Evolutionary conservation across 2,113 vertebrate genomes (phyloP).

Genomic region (Dolichotis patagonum): DNA sequence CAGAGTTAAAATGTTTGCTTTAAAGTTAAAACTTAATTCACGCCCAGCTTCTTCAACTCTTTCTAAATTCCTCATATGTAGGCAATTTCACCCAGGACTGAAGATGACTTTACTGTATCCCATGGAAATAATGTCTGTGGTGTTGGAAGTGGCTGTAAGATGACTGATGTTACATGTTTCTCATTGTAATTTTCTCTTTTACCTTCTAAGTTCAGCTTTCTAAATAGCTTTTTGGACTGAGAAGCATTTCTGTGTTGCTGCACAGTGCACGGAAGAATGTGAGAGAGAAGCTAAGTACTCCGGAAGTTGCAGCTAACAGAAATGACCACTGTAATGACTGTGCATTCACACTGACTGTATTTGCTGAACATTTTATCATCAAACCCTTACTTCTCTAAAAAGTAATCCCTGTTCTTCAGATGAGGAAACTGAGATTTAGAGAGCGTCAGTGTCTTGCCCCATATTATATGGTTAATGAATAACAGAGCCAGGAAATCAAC

Average conservation of each 20-base stretch:
- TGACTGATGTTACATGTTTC: not conserved
- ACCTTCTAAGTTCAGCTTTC: not conserved
- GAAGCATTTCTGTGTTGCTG: not conserved
- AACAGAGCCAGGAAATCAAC: not conserved
- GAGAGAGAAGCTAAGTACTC: not conserved
- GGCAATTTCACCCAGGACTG: slow-evolving; percentile 18
- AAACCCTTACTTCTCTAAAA: not conserved
- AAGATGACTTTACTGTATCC: not conserved
- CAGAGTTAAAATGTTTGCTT: slow-evolving; percentile 51
- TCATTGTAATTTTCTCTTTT: not conserved
- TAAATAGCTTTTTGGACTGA: not conserved
- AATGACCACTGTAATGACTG: not conserved
- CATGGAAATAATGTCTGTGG: slow-evolving; percentile 20
- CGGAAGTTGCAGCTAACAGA: not conserved
- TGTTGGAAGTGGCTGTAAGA: not conserved
- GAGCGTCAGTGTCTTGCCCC: not conserved
- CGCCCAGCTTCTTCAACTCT: slow-evolving; percentile 16
- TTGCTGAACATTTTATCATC: slow-evolving; percentile 7
- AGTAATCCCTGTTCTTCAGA: not conserved
- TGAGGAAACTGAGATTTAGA: not conserved
- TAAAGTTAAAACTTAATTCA: slow-evolving; percentile 57
- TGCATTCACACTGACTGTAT: not conserved
- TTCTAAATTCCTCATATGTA: slow-evolving; percentile 26
- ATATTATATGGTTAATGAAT: not conserved
- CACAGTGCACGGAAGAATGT: not conserved